Base-by-base conservation (phyloP, 2,113 vertebrate species). In the Strigops habroptila region DNA sequence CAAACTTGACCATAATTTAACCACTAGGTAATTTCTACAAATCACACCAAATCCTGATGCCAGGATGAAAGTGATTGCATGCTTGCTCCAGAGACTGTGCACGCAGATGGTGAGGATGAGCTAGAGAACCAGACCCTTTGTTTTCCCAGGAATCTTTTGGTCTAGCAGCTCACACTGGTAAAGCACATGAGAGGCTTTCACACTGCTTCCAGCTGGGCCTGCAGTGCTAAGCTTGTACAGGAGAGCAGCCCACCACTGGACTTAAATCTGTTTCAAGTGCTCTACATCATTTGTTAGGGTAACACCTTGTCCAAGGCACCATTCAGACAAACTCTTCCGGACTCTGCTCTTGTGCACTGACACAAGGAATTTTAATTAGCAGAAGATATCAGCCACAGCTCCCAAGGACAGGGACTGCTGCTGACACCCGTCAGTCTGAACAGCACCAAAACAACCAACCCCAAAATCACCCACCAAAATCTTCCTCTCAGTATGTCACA, bases 21-120 rank as follows among this genome's bases (percentile, higher is more conserved):
- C 53, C 53, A 69, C 16, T 28, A 49, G 81, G 30, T 60, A 71
- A 80, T 64, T 64, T 52, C 30, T 43, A 59, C 9, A 74, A 79
- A 57, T 77, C 55, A 33, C 46, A 55, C 41, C 71, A 75, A 52
- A 82, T 78, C 60, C 53, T 28, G 27, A 63, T 7, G 63, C 63
- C 51, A 60, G 0, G 0, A 92, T 41, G 37, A 33, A 77, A 82
- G 17, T 16, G 24, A 28, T 41, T 82, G 67, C 63, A 57, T 37
- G 52, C 46, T 63, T 68, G 53, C 60, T 86, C 33, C 53, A 65
- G 75, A 69, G 69, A 55, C 30, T 1, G 3, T 12, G 28, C 39
- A 17, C 0, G 0, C 33, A 55, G 18, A 14, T 0, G 1, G 19
- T 6, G 19, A 86, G 37, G 73, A 51, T 2, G 9, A 82, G 57